phyloP scores from a whole-genome alignment of 2,888 invertebrate species.

The Pollenia amentaria region DNA sequence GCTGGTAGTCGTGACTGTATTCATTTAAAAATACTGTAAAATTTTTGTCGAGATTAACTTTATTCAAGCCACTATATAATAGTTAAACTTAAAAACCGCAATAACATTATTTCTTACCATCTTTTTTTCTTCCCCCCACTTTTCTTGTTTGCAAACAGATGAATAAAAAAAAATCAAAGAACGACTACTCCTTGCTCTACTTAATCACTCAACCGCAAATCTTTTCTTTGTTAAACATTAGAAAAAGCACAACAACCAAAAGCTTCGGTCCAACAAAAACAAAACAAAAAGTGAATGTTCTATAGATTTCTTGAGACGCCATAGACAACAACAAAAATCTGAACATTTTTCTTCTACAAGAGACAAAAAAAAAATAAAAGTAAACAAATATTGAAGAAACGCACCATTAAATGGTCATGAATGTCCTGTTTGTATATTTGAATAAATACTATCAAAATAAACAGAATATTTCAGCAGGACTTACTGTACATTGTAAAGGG shows the following conservation, averaged over 20 bases:
- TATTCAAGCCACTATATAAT: constrained; percentile 48
- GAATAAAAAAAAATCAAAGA: constrained; percentile 46
- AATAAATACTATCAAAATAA: constrained; percentile 11
- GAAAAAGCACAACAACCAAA: constrained; percentile 24
- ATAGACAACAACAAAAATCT: constrained; percentile 39
- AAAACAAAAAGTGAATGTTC: not conserved
- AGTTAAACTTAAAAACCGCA: constrained; percentile 68
- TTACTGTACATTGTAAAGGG: not conserved
- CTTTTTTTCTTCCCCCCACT: constrained; percentile 46
- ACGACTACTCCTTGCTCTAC: constrained; percentile 77
- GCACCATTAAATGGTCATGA: constrained; percentile 53
- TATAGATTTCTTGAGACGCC: constrained; percentile 56
- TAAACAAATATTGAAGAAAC: constrained; percentile 38
- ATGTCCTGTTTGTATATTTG: constrained; percentile 42
- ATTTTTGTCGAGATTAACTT: constrained; percentile 60
- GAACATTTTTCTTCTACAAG: not conserved
- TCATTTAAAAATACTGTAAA: constrained; percentile 25
- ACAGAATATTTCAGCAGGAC: not conserved
- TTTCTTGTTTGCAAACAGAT: not conserved
- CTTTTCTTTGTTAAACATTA: constrained; percentile 78
- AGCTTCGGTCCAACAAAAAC: constrained; percentile 22
- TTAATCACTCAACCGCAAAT: constrained; percentile 82
- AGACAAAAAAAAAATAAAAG: not conserved
- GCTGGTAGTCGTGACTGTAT: constrained; percentile 4
- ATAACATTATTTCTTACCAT: constrained; percentile 63